phyloP scores from a whole-genome alignment of 2,888 invertebrate genomes.

The Rosalia funebris region DNA sequence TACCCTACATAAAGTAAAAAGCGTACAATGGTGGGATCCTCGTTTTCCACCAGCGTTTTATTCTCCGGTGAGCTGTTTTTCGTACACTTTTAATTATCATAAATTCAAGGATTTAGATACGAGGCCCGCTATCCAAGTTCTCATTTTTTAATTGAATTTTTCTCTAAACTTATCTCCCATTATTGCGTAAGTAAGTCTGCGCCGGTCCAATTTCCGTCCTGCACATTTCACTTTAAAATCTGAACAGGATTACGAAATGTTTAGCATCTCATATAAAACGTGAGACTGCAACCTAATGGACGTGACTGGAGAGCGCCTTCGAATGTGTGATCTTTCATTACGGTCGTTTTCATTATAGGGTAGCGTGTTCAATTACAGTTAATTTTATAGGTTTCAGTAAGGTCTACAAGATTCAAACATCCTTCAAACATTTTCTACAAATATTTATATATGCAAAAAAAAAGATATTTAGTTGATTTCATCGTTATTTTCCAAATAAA shows the following conservation, averaged over 20 bases:
- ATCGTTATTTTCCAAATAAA: no score
- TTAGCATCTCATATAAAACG: constrained; percentile 34
- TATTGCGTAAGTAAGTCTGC: constrained; percentile 1
- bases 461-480: no score
- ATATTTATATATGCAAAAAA: no score
- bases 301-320: constrained; percentile 33
- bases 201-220: background rate
- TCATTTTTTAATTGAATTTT: constrained; percentile 27
- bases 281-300: constrained; percentile 28
- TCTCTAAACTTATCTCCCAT: constrained; percentile 2
- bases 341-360: constrained; percentile 27
- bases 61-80: background rate
- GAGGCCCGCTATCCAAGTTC: background rate
- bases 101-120: constrained; percentile 23
- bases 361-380: no score
- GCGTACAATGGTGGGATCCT: no score
- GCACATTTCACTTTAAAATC: background rate
- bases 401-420: no score
- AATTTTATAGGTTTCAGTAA: no score
- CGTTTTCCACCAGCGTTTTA: background rate
- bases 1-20: no score
- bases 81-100: constrained; percentile 31
- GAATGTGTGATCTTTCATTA: constrained; percentile 31
- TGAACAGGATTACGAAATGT: constrained; percentile 26
- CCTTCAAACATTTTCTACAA: no score